These are phyloP conservation scores for Tragelaphus imberbis DNA, from an alignment of 2,113 vertebrate genomes.

Conservation along the genomic window DNA sequence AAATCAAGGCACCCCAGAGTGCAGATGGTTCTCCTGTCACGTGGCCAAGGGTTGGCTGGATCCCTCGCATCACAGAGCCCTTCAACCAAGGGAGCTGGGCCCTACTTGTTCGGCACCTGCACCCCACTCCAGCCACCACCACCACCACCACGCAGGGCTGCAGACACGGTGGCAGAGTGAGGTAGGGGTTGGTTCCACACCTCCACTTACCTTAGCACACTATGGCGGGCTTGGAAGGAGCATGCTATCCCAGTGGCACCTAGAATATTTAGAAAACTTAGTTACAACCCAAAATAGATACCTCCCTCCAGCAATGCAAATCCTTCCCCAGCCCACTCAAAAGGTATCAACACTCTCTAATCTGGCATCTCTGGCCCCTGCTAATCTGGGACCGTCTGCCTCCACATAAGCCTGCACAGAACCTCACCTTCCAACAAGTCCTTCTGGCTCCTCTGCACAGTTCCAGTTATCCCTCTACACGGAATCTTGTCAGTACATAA, in stretches of 20 bases:
- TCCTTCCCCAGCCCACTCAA: neutral
- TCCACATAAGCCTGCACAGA: neutral
- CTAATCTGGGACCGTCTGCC: neutral
- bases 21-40: constrained; percentile 52
- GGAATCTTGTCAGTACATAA: neutral
- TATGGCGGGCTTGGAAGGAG: neutral
- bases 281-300: neutral
- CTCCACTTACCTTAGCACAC: accelerated
- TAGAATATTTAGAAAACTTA: neutral
- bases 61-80: neutral
- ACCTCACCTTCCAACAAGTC: neutral
- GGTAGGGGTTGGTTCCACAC: neutral
- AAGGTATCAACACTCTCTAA: neutral
- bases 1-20: neutral
- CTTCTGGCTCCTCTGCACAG: neutral
- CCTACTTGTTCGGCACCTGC: neutral
- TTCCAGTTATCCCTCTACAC: neutral
- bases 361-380: neutral
- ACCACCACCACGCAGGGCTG: neutral
- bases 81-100: neutral
- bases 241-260: neutral
- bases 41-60: constrained; percentile 5
- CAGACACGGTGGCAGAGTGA: neutral
- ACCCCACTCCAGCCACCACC: neutral
- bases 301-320: neutral